phyloP scores from a whole-genome alignment of 2,888 invertebrate genomes.

The Cheilosia grossa region DNA sequence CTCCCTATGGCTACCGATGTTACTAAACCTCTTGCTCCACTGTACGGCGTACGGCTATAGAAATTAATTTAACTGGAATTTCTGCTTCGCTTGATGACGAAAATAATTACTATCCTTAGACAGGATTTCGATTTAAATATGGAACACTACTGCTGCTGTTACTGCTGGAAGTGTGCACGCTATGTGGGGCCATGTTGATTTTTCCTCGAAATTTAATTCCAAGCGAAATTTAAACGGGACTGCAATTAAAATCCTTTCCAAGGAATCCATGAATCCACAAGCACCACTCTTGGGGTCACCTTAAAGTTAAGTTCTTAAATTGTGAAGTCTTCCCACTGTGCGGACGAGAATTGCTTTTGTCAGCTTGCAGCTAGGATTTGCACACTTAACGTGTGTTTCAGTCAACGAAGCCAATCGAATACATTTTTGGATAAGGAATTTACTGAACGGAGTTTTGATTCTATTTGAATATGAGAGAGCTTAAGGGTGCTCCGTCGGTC shows the following conservation, averaged over 20 bases:
- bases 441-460: constrained; percentile 20
- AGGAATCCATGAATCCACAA: too few species aligned
- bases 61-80: constrained; percentile 73
- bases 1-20: constrained; percentile 19
- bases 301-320: constrained; percentile 27
- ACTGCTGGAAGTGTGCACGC: background rate
- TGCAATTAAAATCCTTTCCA: constrained; percentile 2
- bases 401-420: constrained; percentile 81
- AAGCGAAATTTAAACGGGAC: background rate
- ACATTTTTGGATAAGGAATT: constrained; percentile 29
- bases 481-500: background rate
- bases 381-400: constrained; percentile 77
- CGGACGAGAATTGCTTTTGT: constrained; percentile 17
- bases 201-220: background rate
- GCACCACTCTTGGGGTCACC: constrained; percentile 2
- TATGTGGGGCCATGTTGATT: background rate
- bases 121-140: constrained; percentile 24
- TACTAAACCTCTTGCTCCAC: constrained; percentile 7
- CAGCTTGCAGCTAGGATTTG: constrained; percentile 64
- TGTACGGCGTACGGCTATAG: constrained; percentile 29
- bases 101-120: constrained; percentile 60
- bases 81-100: constrained; percentile 59
- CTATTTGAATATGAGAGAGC: constrained; percentile 8
- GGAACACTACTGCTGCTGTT: background rate
- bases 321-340: background rate